These are phyloP conservation scores for Troides aeacus DNA, from an alignment of 2,888 invertebrate genomes.

Conservation along the genomic window DNA sequence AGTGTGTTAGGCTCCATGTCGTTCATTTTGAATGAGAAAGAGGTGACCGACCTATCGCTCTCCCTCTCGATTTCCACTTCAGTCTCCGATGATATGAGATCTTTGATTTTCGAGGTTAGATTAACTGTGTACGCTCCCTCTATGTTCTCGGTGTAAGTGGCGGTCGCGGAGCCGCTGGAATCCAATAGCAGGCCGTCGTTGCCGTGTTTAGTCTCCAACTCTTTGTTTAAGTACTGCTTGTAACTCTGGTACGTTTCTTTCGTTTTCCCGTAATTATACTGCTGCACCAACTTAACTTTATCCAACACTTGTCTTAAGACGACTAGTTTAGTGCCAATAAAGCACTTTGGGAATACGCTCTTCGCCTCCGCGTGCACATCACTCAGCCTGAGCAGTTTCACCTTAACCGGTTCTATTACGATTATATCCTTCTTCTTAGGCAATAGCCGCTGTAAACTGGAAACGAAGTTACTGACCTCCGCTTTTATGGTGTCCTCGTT, in stretches of 20 bases:
- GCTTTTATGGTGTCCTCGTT: slow-evolving; percentile 65
- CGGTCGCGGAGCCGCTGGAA: slow-evolving; percentile 64
- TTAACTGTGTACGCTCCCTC: slow-evolving; percentile 59
- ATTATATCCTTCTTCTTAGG: slow-evolving; percentile 66
- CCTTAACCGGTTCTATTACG: slow-evolving; percentile 47
- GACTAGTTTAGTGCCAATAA: slow-evolving; percentile 63
- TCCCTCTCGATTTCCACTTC: slow-evolving; percentile 64
- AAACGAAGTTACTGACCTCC: slow-evolving; percentile 63
- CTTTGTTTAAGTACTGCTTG: slow-evolving; percentile 62
- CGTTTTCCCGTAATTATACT: slow-evolving; percentile 66
- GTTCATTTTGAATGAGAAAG: slow-evolving; percentile 55
- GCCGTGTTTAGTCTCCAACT: slow-evolving; percentile 54
- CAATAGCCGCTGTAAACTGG: slow-evolving; percentile 59
- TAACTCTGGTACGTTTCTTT: slow-evolving; percentile 62
- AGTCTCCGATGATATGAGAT: slow-evolving; percentile 67
- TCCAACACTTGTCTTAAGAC: slow-evolving; percentile 62
- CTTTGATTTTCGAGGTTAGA: slow-evolving; percentile 64
- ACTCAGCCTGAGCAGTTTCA: slow-evolving; percentile 52
- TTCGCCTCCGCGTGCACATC: slow-evolving; percentile 70
- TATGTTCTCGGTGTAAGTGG: slow-evolving; percentile 58
- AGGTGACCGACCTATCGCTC: slow-evolving; percentile 52
- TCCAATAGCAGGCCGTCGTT: slow-evolving; percentile 63
- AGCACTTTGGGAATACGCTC: slow-evolving; percentile 67
- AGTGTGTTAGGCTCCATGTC: slow-evolving; percentile 66
- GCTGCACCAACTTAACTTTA: slow-evolving; percentile 65